Base-by-base conservation (phyloP, 2,888 invertebrate species). In the Lasioglossum morio region DNA sequence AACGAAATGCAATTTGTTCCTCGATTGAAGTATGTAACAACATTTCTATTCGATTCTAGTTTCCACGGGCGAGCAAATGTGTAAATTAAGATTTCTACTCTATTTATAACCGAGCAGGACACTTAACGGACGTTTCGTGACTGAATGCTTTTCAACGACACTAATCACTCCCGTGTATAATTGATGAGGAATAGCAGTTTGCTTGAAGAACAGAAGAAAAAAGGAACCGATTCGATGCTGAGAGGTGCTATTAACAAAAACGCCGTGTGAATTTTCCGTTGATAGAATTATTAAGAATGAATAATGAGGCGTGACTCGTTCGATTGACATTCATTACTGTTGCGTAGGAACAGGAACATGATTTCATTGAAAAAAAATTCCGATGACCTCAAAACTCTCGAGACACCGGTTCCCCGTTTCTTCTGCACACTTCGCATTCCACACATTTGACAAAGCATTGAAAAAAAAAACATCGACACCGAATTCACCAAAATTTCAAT, bases 321-420 rank as follows among this genome's bases (percentile, higher is more conserved):
- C 40, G 37, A 37, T 40, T 70, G 70, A 46, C 46, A 34, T 48
- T 53, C 73, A 48, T 53, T 73, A 46, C 46, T 46, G 23, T 72
- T 43, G 37, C 37, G 46, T 27, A 72, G 16, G 72, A 27, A 72
- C 72, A 43, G 43, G 27, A 72, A 46, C n/a, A 43, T 46, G 46
- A 72, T 72, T 46, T 46, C 43, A 72, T 46, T 46, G 72, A 72
- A 72, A 72, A 72, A 72, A 46, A 72, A 72, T 72, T 72, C 43
- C 46, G 70, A 70, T 70, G 70, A 70, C 70, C 70, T 70, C 70
- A 83, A 76, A 83, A 83, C 23, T 40, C 70, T 40, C 70, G 70
- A 66, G 37, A 70, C 23, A 40, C n/a, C 40, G n/a, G n/a, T 40
- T 40, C n/a, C 70, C n/a, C n/a, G 70, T n/a, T 40, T 14, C 70